Evolutionary conservation across 2,888 invertebrate genomes (phyloP), one percentile per base, ranked within the genome.

Genomic region (Helicoverpa assulta): DNA sequence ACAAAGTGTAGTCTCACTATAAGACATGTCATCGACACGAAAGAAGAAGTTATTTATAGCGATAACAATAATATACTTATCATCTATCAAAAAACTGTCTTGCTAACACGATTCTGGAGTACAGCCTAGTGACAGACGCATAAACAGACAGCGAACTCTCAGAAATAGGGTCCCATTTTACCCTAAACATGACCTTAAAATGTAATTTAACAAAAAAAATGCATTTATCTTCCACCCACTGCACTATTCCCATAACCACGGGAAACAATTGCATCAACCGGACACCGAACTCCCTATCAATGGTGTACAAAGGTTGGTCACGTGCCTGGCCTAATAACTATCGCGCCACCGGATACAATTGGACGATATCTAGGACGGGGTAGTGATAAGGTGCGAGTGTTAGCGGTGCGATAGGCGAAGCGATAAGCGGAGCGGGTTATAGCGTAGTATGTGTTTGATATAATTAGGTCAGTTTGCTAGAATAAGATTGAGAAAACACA

Each of bases 271-370:
- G 6, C 72, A 43, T 8, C 26, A 72, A 10, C 70, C 70, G 76
- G 76, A 70, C 76, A 70, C 58, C 66, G 19, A 68, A 79, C 62
- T 50, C 53, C 14, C 19, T 79, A 70, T 79, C 71, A 19, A 26
- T 21, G 47, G 62, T 61, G 71, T 66, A 29, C 58, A 69, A 69
- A 65, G 80, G 56, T 14, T 59, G 12, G 57, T 68, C 73, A 66
- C 74, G 79, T 70, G 65, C 18, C 3, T 47, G 56, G 26, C 51
- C 10, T 18, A 52, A 72, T 77, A 57, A 1, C 10, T 74, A 56
- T 65, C 70, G 8, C 37, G 8, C 19, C 18, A 55, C 18, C 65
- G 70, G 52, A 43, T 55, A 76, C 43, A n/a, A 29, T 55, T 67
- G n/a, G 18, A 5, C 5, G 2, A 19, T 76, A 76, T 78, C 60